Conservation (phyloP, 2,888 invertebrate species). For the Apotomis capreana region DNA sequence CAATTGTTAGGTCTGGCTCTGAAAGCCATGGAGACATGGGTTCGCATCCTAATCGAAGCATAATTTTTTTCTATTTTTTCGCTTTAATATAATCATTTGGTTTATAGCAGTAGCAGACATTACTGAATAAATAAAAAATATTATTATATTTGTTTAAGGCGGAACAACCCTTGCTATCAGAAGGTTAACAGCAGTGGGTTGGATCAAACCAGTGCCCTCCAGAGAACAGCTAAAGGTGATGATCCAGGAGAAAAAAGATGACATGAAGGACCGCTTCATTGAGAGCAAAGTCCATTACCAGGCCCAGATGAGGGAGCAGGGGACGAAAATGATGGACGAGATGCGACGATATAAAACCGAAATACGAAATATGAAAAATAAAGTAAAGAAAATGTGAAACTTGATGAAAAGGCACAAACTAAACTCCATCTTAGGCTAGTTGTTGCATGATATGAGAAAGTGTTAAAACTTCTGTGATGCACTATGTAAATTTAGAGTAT, state of each 20-base stretch:
- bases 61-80: too few relatives aligned
- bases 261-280: constrained; percentile 84
- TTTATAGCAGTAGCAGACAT: too few relatives aligned
- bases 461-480: constrained; percentile 35
- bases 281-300: constrained; percentile 79
- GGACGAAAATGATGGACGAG: constrained; percentile 78
- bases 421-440: constrained; percentile 17
- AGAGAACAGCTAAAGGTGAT: constrained; percentile 85
- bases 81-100: too few relatives aligned
- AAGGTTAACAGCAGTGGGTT: constrained; percentile 90
- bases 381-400: constrained; percentile 70
- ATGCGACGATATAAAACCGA: constrained; percentile 78
- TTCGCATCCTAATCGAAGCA: too few relatives aligned
- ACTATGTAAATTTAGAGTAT: constrained; percentile 25
- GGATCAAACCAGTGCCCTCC: constrained; percentile 91
- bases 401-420: background rate
- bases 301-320: constrained; percentile 72
- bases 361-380: constrained; percentile 76
- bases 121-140: too few relatives aligned
- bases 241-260: constrained; percentile 84
- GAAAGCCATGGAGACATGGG: too few relatives aligned
- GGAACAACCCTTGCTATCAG: constrained; percentile 94
- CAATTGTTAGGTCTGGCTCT: too few relatives aligned
- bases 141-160: constrained; percentile 75
- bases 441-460: constrained; percentile 26